Conservation (phyloP, 2,888 invertebrate genomes). For the Archips xylosteana region DNA sequence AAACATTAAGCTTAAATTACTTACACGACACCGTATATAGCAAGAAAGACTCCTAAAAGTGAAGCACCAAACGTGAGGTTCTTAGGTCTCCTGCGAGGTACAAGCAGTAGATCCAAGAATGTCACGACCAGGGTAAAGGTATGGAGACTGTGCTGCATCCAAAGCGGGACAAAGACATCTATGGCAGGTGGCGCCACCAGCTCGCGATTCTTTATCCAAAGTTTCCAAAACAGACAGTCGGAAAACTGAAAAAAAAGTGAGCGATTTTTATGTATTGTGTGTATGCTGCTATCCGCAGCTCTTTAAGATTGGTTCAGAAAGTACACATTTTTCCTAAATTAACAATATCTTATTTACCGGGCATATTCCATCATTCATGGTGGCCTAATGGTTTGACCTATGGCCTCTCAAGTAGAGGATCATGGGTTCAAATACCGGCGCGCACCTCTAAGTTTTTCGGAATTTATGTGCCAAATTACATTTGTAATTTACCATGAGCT, state of each 20-base stretch:
- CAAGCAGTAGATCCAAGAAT: conserved; percentile 64
- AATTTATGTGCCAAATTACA: too few species aligned
- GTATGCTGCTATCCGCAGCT: too few species aligned
- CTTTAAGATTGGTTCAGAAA: too few species aligned
- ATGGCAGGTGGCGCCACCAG: conserved; percentile 63
- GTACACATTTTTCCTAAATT: too few species aligned
- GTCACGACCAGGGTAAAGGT: conserved; percentile 66
- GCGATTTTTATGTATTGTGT: background rate
- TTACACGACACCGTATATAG: conserved; percentile 63
- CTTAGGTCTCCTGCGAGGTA: conserved; percentile 63
- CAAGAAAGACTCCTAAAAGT: conserved; percentile 56
- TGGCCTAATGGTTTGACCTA: too few species aligned
- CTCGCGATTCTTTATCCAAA: conserved; percentile 67
- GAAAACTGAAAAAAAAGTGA: conserved; percentile 62
- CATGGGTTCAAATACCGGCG: too few species aligned
- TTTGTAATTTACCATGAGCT: too few species aligned
- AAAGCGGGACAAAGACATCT: conserved; percentile 64
- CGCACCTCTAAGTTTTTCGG: too few species aligned
- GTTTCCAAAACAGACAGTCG: conserved; percentile 73
- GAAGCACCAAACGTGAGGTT: conserved; percentile 54
- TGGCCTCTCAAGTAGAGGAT: too few species aligned
- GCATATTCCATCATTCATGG: too few species aligned
- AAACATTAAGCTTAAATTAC: conserved; percentile 46
- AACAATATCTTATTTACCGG: too few species aligned
- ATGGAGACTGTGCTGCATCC: conserved; percentile 76